Evolutionary conservation across 37 sponge, comb jelly and placozoan species (phyloP), one percentile per base, ranked within the genome.

Genomic region (Bolinopsis microptera): DNA sequence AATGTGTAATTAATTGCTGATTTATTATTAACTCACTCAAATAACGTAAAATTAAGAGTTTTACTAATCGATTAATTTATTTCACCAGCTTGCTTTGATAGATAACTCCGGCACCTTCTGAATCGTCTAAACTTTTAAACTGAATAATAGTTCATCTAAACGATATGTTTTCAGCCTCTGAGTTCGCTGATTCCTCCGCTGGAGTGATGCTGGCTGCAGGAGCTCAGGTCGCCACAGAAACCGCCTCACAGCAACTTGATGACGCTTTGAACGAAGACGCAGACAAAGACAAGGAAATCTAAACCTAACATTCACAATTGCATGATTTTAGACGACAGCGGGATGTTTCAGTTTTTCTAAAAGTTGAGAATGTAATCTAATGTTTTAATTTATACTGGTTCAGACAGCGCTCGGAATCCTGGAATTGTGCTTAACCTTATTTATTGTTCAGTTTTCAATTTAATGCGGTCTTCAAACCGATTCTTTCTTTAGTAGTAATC

Each of bases 221-320:
- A 30, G 38, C 37, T 35, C 3, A 32, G 8, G 83, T 82, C 8
- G 83, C 83, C 5, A 36, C 83, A 2, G 32, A 82, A 36, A 82
- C 3, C 38, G 83, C 83, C 3, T 35, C 83, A 3, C 36, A 82
- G 31, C 83, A 82, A 35, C 24, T 82, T 5, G 38, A 82, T 33
- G 83, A 82, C 8, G 83, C 83, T 23, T 23, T 82, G 38, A 35
- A 32, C 38, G 83, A 82, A 5, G 22, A 21, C 3, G 38, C 13
- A 35, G 75, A 72, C 31, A 82, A 82, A 82, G 83, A 82, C 31
- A 72, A 72, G 18, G 74, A 72, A 9, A 24, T 72, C 31, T 72
- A 28, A 72, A 72, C 18, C 5, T 13, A 48, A 13, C 5, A 18
- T 13, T 13, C 5, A 18, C 13, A 18, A 48, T 48, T 48, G 61